Evolutionary conservation across 2,797 vertebrate genomes (phyloP).

Genomic region (Megalops cyprinoides): DNA sequence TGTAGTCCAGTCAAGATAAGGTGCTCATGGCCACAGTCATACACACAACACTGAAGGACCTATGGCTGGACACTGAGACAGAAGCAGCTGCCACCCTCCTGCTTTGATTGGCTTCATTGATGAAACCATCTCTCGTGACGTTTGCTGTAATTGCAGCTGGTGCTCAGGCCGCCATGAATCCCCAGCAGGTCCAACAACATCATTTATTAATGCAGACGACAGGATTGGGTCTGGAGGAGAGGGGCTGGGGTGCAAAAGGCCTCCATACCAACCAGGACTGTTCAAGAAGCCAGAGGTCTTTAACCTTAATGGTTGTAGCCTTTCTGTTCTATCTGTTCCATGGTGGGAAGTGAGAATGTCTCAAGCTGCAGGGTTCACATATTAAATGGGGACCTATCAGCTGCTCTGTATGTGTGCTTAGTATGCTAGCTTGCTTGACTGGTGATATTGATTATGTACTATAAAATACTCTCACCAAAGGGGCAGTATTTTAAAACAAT

Average conservation of each 20-base stretch:
- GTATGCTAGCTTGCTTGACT: constrained; percentile 5
- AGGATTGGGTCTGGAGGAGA: constrained; percentile 54
- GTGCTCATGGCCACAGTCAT: constrained; percentile 39
- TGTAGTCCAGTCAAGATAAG: constrained; percentile 45
- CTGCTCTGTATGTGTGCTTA: not conserved
- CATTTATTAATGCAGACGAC: constrained; percentile 66
- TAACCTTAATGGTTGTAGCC: not conserved
- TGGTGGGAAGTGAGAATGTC: not conserved
- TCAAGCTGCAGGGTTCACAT: not conserved
- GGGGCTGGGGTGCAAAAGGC: constrained; percentile 23
- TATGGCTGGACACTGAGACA: constrained; percentile 46
- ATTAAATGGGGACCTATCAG: not conserved
- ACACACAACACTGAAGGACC: too few relatives aligned
- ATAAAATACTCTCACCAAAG: constrained; percentile 11
- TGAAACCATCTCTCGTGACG: constrained; percentile 48
- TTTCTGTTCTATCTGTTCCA: not conserved
- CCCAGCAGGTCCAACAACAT: constrained; percentile 54
- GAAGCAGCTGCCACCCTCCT: constrained; percentile 33
- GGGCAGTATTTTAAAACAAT: constrained; percentile 4
- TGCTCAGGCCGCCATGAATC: constrained; percentile 61
- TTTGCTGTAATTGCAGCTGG: constrained; percentile 57
- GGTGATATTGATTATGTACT: constrained; percentile 16
- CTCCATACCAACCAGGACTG: constrained; percentile 1
- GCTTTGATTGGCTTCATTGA: constrained; percentile 55
- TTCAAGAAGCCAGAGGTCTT: not conserved